phyloP scores from a whole-genome alignment of 2,888 invertebrate species.

The Cephus sareptanus region DNA sequence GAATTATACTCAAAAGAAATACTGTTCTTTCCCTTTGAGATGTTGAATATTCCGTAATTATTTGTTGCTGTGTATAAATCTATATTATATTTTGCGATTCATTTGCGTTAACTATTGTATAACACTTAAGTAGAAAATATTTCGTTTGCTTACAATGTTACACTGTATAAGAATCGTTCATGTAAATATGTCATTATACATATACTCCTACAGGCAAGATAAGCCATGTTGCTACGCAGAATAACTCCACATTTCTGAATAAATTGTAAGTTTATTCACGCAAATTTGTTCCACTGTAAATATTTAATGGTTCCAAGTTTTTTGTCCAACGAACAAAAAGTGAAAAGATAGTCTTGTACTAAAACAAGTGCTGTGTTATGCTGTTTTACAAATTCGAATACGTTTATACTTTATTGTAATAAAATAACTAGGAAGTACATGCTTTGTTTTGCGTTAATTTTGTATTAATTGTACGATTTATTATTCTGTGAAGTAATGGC shows the following conservation, averaged over 20 bases:
- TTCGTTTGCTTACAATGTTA: not conserved
- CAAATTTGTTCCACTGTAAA: not conserved
- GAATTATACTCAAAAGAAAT: not conserved
- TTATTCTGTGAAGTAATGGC: not conserved
- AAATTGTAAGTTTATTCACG: constrained; percentile 12
- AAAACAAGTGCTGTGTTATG: not conserved
- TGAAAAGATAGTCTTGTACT: not conserved
- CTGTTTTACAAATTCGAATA: not conserved
- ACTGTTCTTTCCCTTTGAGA: not conserved
- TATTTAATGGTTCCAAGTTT: not conserved
- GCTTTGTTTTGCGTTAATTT: not conserved
- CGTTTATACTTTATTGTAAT: constrained; percentile 2
- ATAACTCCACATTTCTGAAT: constrained; percentile 11
- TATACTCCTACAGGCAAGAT: not conserved
- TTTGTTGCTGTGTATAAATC: not conserved
- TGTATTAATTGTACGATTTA: not conserved
- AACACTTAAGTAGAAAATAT: not conserved
- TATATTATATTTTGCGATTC: not conserved
- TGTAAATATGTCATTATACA: not conserved
- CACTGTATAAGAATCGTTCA: not conserved
- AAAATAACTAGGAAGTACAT: not conserved
- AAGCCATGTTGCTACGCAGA: constrained; percentile 8
- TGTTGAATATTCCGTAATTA: not conserved
- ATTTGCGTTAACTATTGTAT: not conserved
- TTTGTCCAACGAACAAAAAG: constrained; percentile 1